These are phyloP conservation scores for Saimiri boliviensis DNA, from an alignment of 2,113 vertebrate species.

Conservation along the genomic window DNA sequence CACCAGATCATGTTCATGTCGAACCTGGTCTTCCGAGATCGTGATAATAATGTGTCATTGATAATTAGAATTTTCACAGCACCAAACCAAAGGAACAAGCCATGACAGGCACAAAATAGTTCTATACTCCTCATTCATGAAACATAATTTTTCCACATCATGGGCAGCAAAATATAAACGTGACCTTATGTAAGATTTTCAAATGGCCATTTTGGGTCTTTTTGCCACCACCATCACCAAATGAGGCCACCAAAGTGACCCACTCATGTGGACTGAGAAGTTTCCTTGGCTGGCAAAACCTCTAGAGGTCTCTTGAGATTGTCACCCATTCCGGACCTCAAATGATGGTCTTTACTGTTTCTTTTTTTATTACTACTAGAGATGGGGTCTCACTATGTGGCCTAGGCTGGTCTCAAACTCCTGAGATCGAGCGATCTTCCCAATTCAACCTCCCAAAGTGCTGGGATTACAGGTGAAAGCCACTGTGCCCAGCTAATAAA, in stretches of 20 bases:
- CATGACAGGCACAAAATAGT: not conserved
- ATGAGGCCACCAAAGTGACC: not conserved
- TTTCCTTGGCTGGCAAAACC: not conserved
- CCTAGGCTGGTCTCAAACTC: too few relatives aligned
- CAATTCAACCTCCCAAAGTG: too few relatives aligned
- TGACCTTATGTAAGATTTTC: not conserved
- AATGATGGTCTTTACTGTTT: not conserved
- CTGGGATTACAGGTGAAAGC: too few relatives aligned
- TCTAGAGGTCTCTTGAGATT: not conserved
- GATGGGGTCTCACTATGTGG: too few relatives aligned
- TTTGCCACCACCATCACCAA: not conserved
- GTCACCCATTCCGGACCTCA: not conserved
- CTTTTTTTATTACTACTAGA: too few relatives aligned
- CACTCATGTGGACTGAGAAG: accelerated
- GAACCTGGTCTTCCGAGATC: not conserved
- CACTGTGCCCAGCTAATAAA: not conserved
- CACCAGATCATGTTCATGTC: not conserved
- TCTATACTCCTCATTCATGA: not conserved
- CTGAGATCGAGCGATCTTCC: too few relatives aligned
- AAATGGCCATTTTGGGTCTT: not conserved
- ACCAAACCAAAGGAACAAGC: not conserved
- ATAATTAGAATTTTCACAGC: not conserved
- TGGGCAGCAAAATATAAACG: not conserved
- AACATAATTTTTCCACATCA: not conserved
- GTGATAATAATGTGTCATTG: not conserved